Evolutionary conservation across 2,113 vertebrate species (phyloP).

Genomic region (Misgurnus mizolepis): DNA sequence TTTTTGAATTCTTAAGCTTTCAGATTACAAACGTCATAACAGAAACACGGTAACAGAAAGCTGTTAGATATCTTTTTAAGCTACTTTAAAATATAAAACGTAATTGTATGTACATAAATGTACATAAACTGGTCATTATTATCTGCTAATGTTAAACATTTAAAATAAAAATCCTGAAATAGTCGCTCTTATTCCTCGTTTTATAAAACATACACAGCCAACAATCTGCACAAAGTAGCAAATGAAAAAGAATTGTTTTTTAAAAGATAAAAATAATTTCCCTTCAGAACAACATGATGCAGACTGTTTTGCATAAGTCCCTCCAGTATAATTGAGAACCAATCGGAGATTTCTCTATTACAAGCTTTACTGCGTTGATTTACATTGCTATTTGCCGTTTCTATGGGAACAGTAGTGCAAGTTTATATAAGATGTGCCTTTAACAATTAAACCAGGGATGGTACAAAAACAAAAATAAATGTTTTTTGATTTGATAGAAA

Average conservation of each 20-base stretch:
- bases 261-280: not conserved
- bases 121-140: not conserved
- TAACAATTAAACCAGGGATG: not conserved
- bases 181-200: too few species aligned
- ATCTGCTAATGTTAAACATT: not conserved
- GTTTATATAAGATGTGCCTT: too few species aligned
- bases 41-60: not conserved
- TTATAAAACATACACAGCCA: too few species aligned
- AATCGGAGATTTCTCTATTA: not conserved
- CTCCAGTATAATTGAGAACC: not conserved
- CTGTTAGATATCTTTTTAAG: too few species aligned
- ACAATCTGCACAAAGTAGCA: too few species aligned
- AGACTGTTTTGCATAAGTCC: slow-evolving; percentile 18
- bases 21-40: not conserved
- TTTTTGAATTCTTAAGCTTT: not conserved
- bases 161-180: too few species aligned
- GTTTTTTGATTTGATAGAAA: not conserved
- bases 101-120: not conserved
- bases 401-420: not conserved
- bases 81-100: too few species aligned
- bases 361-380: not conserved
- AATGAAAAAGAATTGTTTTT: not conserved
- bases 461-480: not conserved
- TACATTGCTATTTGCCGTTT: not conserved
- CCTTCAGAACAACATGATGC: slow-evolving; percentile 8